Base-by-base conservation (phyloP, 1,140 invertebrate genomes). In the Eumaeus atala region DNA sequence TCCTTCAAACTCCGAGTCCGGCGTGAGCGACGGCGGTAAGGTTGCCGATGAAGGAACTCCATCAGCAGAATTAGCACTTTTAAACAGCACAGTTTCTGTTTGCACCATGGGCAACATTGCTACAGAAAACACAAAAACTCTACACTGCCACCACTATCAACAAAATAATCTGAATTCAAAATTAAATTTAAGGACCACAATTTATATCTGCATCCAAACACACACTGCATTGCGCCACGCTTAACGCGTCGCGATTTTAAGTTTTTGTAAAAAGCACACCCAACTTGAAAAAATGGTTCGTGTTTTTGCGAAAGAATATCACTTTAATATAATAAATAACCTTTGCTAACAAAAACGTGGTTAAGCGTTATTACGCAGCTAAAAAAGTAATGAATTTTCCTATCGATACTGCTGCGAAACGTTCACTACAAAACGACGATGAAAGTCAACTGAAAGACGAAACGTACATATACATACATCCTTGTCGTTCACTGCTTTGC, bases 361-460 rank as follows among this genome's bases (percentile, higher is more conserved):
- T 70, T 60, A 62, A 70, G 73, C 64, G 78, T 75, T 77, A 84
- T 81, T 83, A 86, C 80, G 80, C 79, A 80, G 74, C 76, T 75
- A 81, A 69, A 71, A 71, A 67, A 74, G 51, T 75, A 79, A 66
- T 81, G 74, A 74, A 81, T 80, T 84, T 81, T 79, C 67, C 70
- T 83, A 75, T 81, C 72, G 67, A 83, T 72, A 77, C 73, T 73
- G 74, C 75, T 77, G 77, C 80, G 73, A 84, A 84, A 82, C 83
- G 83, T 84, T 86, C 78, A 68, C 83, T 76, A 76, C 80, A 77
- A 84, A 83, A 84, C 80, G 77, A 76, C 74, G 83, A 84, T 81
- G 78, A 86, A 86, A 86, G 83, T 86, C 83, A 84, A 86, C 83
- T 86, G 83, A 82, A 82, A 84, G 80, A 80, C 80, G 83, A 85